Evolutionary conservation across 2,113 vertebrate species (phyloP).

Genomic region (Desmodus rotundus): DNA sequence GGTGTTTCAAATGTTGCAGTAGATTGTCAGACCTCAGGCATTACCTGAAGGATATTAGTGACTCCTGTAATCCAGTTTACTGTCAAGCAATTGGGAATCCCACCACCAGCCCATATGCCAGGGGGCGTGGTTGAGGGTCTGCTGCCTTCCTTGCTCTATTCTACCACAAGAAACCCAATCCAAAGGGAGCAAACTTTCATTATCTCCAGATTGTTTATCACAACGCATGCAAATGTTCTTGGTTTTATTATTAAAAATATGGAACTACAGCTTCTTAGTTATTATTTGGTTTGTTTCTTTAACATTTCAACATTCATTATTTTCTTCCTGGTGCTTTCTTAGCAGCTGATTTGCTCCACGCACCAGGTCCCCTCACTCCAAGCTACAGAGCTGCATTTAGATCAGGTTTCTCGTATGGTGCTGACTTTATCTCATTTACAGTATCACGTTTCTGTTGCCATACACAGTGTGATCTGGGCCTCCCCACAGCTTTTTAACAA

Average conservation of each 20-base stretch:
- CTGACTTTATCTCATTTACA: conserved; percentile 78
- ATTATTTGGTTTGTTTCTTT: not conserved
- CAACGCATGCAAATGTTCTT: not conserved
- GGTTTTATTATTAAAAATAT: not conserved
- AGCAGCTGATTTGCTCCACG: conserved; percentile 14
- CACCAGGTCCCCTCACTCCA: conserved; percentile 44
- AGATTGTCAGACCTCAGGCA: not conserved
- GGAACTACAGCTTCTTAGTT: not conserved
- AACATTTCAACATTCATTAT: not conserved
- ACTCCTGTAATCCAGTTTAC: not conserved
- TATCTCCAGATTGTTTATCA: not conserved
- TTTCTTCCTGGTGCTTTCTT: conserved; percentile 46
- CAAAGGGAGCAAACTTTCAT: not conserved
- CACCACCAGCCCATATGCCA: not conserved
- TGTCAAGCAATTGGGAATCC: not conserved
- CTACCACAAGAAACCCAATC: not conserved
- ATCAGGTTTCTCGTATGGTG: conserved; percentile 59
- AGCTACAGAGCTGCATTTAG: conserved; percentile 60
- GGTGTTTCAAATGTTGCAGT: not conserved
- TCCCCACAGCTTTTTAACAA: conserved; percentile 83
- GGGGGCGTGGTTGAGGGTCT: not conserved
- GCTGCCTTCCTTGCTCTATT: not conserved
- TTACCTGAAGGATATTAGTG: not conserved
- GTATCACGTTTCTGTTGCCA: conserved; percentile 80
- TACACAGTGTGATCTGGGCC: conserved; percentile 79